Percentiles rank a stretch among this genome's conserved stretches.
Evolutionary conservation across 2,797 vertebrate species (phyloP).

Genomic region (Aplochiton taeniatus): DNA sequence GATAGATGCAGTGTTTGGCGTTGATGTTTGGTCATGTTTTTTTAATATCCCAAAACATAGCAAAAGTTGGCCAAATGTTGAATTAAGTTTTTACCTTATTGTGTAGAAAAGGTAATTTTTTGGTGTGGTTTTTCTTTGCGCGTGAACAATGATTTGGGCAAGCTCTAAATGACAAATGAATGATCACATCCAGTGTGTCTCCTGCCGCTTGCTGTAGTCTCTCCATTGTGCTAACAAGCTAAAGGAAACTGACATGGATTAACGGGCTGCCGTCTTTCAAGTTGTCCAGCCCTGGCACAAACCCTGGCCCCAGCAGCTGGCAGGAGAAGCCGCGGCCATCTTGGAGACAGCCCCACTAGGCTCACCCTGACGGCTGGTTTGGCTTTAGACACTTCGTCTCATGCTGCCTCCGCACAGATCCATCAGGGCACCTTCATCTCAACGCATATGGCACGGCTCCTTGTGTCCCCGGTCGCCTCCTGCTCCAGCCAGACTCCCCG

Average conservation of each 20-base stretch:
- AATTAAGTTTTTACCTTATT: too few relatives aligned
- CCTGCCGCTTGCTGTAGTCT: too few relatives aligned
- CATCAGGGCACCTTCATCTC: slow-evolving; percentile 70
- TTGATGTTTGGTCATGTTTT: slow-evolving; percentile 15
- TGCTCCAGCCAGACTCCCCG: slow-evolving; percentile 42
- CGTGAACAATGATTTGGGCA: too few relatives aligned
- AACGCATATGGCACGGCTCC: slow-evolving; percentile 65
- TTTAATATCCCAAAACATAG: slow-evolving; percentile 24
- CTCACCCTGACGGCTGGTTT: slow-evolving; percentile 61
- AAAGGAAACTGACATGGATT: neutral
- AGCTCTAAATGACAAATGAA: too few relatives aligned
- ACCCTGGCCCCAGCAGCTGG: slow-evolving; percentile 56
- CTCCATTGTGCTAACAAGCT: neutral
- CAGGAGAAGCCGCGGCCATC: slow-evolving; percentile 47
- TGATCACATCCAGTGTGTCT: too few relatives aligned
- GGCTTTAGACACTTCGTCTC: slow-evolving; percentile 66
- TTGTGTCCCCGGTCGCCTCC: slow-evolving; percentile 58
- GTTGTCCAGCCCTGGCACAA: slow-evolving; percentile 49
- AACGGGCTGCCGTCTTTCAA: neutral
- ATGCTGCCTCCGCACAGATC: slow-evolving; percentile 66
- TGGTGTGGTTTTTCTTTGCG: too few relatives aligned
- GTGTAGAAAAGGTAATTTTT: too few relatives aligned
- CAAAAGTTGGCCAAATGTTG: neutral
- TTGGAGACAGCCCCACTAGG: slow-evolving; percentile 54
- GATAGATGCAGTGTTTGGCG: slow-evolving; percentile 41